Base-by-base conservation (phyloP, 1,140 invertebrate genomes). In the Elymnias hypermnestra region DNA sequence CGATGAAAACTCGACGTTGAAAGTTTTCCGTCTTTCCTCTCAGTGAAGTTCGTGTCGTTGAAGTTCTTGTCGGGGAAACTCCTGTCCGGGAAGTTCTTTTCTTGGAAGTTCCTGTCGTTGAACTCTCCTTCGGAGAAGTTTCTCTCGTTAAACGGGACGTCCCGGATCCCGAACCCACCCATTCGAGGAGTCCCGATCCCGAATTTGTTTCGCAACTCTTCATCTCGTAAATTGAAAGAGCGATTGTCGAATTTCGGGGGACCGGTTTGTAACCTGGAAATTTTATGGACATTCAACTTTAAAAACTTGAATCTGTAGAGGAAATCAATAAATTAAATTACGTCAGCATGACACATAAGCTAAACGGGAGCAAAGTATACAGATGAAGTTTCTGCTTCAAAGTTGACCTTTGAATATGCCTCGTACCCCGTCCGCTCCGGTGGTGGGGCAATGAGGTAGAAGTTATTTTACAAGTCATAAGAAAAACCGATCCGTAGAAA, bases 1-100 rank as follows among this genome's bases (percentile, higher is more conserved):
- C 78, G 66, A 37, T 87, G 82, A 28, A 87, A 87, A 49, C 84
- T 87, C 10, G 82, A 69, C 3, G 82, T 85, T 0, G 84, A 87
- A 12, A 87, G 58, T 54, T 85, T 87, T 1, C 77, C 82, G 29
- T 77, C 76, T 47, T 83, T 83, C 23, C 78, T 63, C 50, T 86
- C 83, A 21, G 55, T 67, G 50, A 84, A 86, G 51, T 83, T 86
- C 17, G 72, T 52, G 38, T 83, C 75, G 48, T 57, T 69, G 37
- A 76, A 76, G 23, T 67, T 73, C 38, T 70, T 66, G 33, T 75
- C 72, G 36, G 41, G 48, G 47, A 71, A 73, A 48, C 54, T 74
- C 42, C 57, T 63, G 13, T 73, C 73, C 17, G 52, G 56, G 44
- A 71, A 75, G 29, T 60, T 72, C 35, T 71, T 68, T 18, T 76